Percentiles rank a stretch among this genome's conserved stretches.
These are phyloP conservation scores for Aricia artaxerxes DNA, from an alignment of 2,888 invertebrate species.

Conservation along the genomic window DNA sequence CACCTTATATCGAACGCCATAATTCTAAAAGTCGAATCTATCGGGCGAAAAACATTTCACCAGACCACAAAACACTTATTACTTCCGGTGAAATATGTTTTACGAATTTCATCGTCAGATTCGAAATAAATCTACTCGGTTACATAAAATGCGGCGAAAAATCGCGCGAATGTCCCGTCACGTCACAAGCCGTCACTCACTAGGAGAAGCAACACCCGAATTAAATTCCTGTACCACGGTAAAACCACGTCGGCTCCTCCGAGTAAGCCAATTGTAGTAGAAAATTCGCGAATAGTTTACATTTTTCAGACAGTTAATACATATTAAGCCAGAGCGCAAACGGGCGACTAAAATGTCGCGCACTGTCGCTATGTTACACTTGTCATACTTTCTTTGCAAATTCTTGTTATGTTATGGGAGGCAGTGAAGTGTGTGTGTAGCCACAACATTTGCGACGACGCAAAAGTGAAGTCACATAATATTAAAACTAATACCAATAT, in stretches of 20 bases:
- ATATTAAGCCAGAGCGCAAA: background rate
- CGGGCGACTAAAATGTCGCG: background rate
- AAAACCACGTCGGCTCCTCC: constrained; percentile 47
- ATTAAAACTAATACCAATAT: background rate
- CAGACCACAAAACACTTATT: background rate
- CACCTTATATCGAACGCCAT: background rate
- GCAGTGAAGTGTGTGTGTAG: background rate
- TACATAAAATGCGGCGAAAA: constrained; percentile 53
- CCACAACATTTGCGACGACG: no score
- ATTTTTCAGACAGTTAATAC: constrained; percentile 21
- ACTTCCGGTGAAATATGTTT: background rate
- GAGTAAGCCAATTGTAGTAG: constrained; percentile 25
- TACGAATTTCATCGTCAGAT: constrained; percentile 8
- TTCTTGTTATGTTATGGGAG: no score
- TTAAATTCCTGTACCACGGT: constrained; percentile 69
- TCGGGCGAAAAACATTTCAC: background rate
- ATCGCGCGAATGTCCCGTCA: constrained; percentile 55
- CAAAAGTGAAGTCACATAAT: background rate
- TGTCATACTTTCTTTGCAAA: background rate
- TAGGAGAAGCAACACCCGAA: constrained; percentile 63
- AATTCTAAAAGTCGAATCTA: background rate
- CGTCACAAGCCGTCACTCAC: constrained; percentile 67
- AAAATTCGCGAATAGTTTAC: constrained; percentile 33
- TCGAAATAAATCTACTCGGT: constrained; percentile 19
- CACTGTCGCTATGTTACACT: background rate